A percentile compares a stretch with the other conserved stretches of the same genome.
phyloP scores from a whole-genome alignment of 2,113 vertebrate genomes.

The Lamprologus callipterus region DNA sequence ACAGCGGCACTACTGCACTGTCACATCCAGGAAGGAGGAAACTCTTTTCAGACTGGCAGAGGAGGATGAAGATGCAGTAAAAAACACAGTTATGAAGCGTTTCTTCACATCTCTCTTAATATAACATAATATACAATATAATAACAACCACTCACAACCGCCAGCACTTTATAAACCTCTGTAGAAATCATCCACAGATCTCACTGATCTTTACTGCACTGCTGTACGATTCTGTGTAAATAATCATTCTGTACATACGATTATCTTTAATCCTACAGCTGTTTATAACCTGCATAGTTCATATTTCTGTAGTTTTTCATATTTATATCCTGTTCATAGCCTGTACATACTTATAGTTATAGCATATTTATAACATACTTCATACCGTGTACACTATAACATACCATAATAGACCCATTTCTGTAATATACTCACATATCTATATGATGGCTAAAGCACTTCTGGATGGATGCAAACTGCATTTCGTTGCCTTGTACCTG shows the following conservation, averaged over 20 bases:
- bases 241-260: not conserved
- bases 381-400: not conserved
- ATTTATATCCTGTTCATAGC: rapidly evolving
- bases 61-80: not conserved
- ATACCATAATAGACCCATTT: not conserved
- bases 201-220: not conserved
- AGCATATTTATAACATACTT: not conserved
- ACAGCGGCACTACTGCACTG: not conserved
- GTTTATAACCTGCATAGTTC: not conserved
- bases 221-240: not conserved
- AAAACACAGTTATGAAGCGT: not conserved
- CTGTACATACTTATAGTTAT: not conserved
- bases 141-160: not conserved
- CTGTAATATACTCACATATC: not conserved
- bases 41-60: not conserved
- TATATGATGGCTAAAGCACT: not conserved
- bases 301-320: not conserved
- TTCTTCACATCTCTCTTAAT: not conserved
- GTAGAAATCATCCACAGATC: not conserved
- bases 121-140: rapidly evolving
- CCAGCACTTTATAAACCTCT: not conserved
- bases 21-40: not conserved
- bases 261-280: rapidly evolving
- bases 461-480: not conserved
- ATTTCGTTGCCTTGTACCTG: not conserved